Evolutionary conservation across 2,888 invertebrate species (phyloP), one percentile per base, ranked within the genome.

Genomic region (Polyommatus icarus): DNA sequence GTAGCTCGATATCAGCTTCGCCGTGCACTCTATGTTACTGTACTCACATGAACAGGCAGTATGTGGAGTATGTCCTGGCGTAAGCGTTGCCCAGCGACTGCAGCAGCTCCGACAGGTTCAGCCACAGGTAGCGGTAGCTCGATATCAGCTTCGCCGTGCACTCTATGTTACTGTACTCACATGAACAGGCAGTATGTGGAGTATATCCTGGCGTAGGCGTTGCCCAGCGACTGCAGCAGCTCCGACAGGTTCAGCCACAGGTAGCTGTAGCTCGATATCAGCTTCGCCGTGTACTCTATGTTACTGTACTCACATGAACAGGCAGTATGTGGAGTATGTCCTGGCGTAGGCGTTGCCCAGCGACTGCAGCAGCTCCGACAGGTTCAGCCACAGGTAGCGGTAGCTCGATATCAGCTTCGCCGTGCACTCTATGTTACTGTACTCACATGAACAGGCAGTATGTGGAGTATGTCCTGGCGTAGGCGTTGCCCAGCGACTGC

Each of bases 171-270:
- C 24, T 24, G 24, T 24, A 24, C 24, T 24, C 24, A 24, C 24
- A 24, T 95, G 84, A 96, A 96, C 54, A 96, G 87, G 78, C 95
- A 95, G 85, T 96, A 96, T 0, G 95, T 95, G 0, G 96, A 95
- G 85, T 96, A 96, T 0, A 96, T 96, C 76, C 96, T 90, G 0
- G 96, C 95, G 82, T 96, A 96, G 1, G 96, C 96, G 83, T 96
- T 96, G 12, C 96, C 96, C 10, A 96, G 88, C 24, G 94, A 91
- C 84, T 96, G 96, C 20, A 96, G 86, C n/a, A 95, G 87, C 84
- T 96, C 96, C 75, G 96, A 96, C 1, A 96, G 89, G 83, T 95
- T 95, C 54, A 96, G 88, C 96, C 96, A 96, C 36, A 96, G 85
- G 80, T 90, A 94, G 78, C 96, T 94, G 84, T 96, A 96, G 29